phyloP scores from a whole-genome alignment of 2,113 vertebrate species.

The Takifugu flavidus region DNA sequence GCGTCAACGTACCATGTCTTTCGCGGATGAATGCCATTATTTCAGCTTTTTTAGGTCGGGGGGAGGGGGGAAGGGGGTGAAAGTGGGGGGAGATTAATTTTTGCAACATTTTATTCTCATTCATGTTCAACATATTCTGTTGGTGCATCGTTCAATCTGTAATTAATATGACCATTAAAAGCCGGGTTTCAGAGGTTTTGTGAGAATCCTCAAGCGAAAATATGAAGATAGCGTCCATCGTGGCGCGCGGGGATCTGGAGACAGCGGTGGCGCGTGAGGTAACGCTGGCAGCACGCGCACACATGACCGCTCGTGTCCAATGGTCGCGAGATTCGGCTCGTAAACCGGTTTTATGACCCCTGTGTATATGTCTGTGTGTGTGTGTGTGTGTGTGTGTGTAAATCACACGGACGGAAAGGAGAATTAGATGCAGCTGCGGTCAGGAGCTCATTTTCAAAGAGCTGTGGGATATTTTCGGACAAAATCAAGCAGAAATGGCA shows the following conservation, averaged over 20 bases:
- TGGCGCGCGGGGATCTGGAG: slow-evolving; percentile 33
- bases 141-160: not conserved
- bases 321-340: slow-evolving; percentile 28
- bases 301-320: slow-evolving; percentile 60
- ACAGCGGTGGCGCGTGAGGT: slow-evolving; percentile 43
- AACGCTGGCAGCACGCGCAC: slow-evolving; percentile 39
- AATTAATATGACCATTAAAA: not conserved
- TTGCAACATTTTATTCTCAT: not conserved
- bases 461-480: not conserved
- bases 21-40: not conserved
- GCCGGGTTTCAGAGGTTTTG: too few relatives aligned
- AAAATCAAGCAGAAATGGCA: too few relatives aligned
- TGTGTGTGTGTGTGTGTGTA: slow-evolving; percentile 5
- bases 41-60: not conserved
- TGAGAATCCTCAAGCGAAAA: too few relatives aligned
- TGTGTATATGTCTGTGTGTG: slow-evolving; percentile 9
- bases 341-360: slow-evolving; percentile 42
- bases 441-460: slow-evolving; percentile 18
- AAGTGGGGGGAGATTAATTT: not conserved
- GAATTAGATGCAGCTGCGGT: slow-evolving; percentile 36
- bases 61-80: too few relatives aligned
- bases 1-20: not conserved
- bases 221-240: slow-evolving; percentile 4
- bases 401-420: slow-evolving; percentile 9
- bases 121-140: not conserved